These are phyloP conservation scores for Thermophis baileyi DNA, from an alignment of 2,113 vertebrate genomes.

Conservation along the genomic window DNA sequence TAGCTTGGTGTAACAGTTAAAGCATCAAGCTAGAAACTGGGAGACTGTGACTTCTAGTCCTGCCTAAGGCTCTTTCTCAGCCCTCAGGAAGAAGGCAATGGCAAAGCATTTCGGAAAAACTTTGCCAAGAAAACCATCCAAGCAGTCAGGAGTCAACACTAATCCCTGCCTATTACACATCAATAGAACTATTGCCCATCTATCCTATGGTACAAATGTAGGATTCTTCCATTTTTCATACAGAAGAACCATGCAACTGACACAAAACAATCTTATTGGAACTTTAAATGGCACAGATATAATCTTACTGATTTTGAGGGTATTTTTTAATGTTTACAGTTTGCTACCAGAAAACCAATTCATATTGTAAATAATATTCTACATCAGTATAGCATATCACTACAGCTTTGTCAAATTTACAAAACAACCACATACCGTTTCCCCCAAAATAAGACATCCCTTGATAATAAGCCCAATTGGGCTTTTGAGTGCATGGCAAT, in stretches of 20 bases:
- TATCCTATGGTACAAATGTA: not conserved
- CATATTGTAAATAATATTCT: not conserved
- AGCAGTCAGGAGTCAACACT: not conserved
- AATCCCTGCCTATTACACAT: not conserved
- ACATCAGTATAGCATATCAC: not conserved
- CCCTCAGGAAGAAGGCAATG: not conserved
- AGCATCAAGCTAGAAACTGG: not conserved
- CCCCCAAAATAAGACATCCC: too few species aligned
- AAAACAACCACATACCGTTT: not conserved
- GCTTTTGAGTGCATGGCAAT: too few species aligned
- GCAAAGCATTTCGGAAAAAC: not conserved
- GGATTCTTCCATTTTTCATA: not conserved
- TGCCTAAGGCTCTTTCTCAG: not conserved
- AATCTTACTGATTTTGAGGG: not conserved
- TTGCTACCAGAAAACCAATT: not conserved
- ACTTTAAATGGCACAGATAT: not conserved
- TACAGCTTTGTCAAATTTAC: not conserved
- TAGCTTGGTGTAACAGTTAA: not conserved
- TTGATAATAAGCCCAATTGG: too few species aligned
- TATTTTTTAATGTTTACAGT: not conserved
- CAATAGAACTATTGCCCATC: not conserved
- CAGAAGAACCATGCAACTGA: not conserved
- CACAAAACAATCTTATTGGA: not conserved
- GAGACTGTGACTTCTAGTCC: not conserved
- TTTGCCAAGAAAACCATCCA: not conserved